These are phyloP conservation scores for Macrotus californicus DNA, from an alignment of 2,113 vertebrate species.

Conservation along the genomic window DNA sequence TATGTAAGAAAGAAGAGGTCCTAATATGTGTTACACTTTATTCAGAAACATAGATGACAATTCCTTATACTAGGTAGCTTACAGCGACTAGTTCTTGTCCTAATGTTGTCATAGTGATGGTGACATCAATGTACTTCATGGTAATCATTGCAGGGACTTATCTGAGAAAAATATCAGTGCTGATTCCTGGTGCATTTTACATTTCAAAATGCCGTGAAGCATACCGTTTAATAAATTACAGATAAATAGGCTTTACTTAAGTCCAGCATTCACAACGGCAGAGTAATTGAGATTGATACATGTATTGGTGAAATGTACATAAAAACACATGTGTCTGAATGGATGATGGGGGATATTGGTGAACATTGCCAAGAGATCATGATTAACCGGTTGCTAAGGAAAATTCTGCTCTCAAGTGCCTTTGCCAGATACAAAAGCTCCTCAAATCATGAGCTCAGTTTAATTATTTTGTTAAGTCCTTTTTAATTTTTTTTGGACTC, in stretches of 20 bases:
- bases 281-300: not conserved
- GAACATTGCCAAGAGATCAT: slow-evolving; percentile 16
- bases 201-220: slow-evolving; percentile 38
- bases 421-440: slow-evolving; percentile 50
- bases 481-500: slow-evolving; percentile 56
- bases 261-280: not conserved
- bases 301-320: not conserved
- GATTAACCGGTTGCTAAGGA: slow-evolving; percentile 42
- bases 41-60: slow-evolving; percentile 60
- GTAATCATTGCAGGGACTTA: slow-evolving; percentile 75
- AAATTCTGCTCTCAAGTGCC: not conserved
- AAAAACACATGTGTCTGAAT: not conserved
- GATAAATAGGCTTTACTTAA: not conserved
- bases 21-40: slow-evolving; percentile 53
- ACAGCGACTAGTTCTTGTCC: slow-evolving; percentile 77
- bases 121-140: slow-evolving; percentile 78
- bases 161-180: slow-evolving; percentile 67
- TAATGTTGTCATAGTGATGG: slow-evolving; percentile 83
- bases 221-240: not conserved
- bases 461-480: slow-evolving; percentile 52
- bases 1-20: slow-evolving; percentile 6
- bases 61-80: slow-evolving; percentile 74
- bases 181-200: slow-evolving; percentile 57
- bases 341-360: not conserved
- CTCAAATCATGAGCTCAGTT: slow-evolving; percentile 32